phyloP scores from a whole-genome alignment of 2,888 invertebrate species.

The Dryococelus australis region DNA sequence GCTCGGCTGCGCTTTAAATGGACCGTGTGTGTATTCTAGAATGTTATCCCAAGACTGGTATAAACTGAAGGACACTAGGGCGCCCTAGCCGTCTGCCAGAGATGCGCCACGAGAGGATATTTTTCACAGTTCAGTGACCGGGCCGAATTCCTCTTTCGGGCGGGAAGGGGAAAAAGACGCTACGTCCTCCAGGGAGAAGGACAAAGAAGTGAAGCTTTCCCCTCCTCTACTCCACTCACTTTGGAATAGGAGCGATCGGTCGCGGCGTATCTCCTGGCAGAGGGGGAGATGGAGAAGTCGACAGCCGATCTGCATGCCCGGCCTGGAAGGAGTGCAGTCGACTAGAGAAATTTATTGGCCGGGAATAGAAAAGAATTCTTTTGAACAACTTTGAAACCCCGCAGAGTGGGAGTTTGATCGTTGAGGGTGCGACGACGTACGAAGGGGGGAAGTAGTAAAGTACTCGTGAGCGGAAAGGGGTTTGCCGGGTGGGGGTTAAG shows the following conservation, averaged over 20 bases:
- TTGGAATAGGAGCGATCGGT: neutral
- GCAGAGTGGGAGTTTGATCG: conserved; percentile 7
- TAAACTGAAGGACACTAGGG: conserved; percentile 21
- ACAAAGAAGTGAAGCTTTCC: neutral
- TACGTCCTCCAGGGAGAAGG: neutral
- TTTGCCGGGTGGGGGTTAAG: neutral
- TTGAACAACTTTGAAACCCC: conserved; percentile 21
- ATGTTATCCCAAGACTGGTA: conserved; percentile 17
- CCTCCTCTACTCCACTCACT: neutral
- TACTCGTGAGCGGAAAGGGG: neutral
- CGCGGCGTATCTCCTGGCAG: neutral
- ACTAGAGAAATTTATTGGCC: conserved; percentile 38
- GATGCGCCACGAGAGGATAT: conserved; percentile 11
- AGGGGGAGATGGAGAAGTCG: neutral
- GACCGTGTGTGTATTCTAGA: neutral
- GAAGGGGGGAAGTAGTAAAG: neutral
- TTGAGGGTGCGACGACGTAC: neutral
- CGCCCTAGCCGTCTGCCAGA: neutral
- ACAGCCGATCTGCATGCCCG: conserved; percentile 17
- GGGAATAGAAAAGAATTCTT: conserved; percentile 27
- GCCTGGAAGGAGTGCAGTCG: conserved; percentile 30
- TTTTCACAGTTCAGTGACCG: conserved; percentile 21
- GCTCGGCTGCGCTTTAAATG: conserved; percentile 20
- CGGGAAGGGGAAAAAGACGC: neutral
- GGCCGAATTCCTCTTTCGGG: neutral